Conservation (phyloP, 2,797 vertebrate genomes). For the Spheniscus humboldti region DNA sequence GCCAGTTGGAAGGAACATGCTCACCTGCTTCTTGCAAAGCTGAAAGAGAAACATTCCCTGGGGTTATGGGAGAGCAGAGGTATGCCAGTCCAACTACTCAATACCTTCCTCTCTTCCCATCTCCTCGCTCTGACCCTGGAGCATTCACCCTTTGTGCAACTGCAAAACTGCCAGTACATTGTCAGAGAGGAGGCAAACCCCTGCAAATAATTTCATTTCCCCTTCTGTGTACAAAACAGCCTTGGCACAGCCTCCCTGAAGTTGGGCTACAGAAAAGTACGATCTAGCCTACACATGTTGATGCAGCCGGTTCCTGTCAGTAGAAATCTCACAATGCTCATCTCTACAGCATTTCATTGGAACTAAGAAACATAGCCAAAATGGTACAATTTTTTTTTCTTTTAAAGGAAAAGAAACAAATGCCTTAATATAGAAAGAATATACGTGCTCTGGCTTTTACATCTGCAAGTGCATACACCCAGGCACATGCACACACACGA, state of each 20-base stretch:
- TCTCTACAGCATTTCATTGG: not conserved
- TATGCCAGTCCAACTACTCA: not conserved
- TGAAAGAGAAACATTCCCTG: not conserved
- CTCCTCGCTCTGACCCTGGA: not conserved
- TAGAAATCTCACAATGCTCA: not conserved
- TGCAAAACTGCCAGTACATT: not conserved
- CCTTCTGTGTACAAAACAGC: not conserved
- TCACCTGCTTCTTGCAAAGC: slow-evolving; percentile 15
- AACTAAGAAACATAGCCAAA: not conserved
- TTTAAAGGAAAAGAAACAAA: not conserved
- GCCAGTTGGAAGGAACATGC: not conserved
- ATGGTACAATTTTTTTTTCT: fast-evolving
- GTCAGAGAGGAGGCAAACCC: not conserved
- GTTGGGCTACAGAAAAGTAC: not conserved
- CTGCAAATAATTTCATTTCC: not conserved
- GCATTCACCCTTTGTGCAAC: not conserved
- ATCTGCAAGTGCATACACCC: not conserved
- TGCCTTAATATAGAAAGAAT: not conserved
- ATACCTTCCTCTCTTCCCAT: not conserved
- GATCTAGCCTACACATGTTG: not conserved
- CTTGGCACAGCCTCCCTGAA: not conserved
- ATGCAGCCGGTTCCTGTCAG: not conserved
- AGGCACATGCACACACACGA: not conserved
- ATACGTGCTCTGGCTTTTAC: not conserved
- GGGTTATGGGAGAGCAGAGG: not conserved